phyloP scores from a whole-genome alignment of 2,113 vertebrate genomes.

The Hippocampus zosterae region DNA sequence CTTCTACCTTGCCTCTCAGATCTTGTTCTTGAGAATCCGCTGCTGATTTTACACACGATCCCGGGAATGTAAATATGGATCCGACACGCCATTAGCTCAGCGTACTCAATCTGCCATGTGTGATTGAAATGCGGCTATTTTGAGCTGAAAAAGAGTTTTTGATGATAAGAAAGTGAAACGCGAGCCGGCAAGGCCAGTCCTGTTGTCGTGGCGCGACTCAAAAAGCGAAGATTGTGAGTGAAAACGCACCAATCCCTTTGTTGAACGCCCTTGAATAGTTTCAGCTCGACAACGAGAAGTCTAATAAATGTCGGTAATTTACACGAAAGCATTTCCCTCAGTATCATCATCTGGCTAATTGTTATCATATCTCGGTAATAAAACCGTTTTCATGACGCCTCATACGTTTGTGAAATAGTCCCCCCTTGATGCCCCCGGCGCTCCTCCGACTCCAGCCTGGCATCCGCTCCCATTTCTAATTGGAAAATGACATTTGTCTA shows the following conservation, averaged over 20 bases:
- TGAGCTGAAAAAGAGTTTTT: neutral
- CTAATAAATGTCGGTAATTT: neutral
- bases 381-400: conserved; percentile 4
- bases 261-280: neutral
- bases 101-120: neutral
- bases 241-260: neutral
- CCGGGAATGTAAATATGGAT: neutral
- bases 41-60: neutral
- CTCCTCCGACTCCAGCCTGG: neutral
- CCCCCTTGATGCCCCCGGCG: neutral
- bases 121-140: neutral
- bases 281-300: neutral
- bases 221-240: neutral
- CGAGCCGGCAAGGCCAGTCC: neutral
- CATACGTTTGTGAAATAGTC: neutral
- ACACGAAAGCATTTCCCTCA: conserved; percentile 4
- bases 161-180: no score
- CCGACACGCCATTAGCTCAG: neutral
- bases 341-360: conserved; percentile 1
- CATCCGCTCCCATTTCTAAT: conserved; percentile 32
- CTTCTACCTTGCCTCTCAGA: neutral
- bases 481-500: conserved; percentile 37
- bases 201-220: neutral
- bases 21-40: neutral
- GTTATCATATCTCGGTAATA: conserved; percentile 1